Conservation (phyloP, 2,113 vertebrate genomes). For the Lepisosteus oculatus region DNA sequence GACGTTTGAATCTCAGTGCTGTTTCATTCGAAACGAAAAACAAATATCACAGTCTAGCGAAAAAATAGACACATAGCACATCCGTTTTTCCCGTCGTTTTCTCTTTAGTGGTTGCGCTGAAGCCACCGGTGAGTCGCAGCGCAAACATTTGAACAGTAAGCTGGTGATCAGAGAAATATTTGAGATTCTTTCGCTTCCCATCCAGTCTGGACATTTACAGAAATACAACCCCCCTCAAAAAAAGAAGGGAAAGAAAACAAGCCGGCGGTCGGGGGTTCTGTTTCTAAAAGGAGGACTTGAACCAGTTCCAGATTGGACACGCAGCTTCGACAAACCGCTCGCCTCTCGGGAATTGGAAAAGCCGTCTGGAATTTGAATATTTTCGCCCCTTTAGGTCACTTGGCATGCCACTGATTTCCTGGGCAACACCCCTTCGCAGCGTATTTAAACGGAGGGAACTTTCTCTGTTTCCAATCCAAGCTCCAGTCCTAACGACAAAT, state of each 20-base stretch:
- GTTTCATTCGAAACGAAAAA: too few relatives aligned
- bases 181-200: neutral
- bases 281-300: constrained; percentile 25
- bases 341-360: constrained; percentile 34
- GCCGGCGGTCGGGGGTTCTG: constrained; percentile 11
- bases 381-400: constrained; percentile 42
- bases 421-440: constrained; percentile 47
- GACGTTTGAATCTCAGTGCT: too few relatives aligned
- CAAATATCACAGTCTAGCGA: too few relatives aligned
- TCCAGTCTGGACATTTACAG: constrained; percentile 4
- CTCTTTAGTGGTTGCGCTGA: neutral
- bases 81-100: neutral
- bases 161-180: neutral
- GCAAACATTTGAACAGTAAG: neutral
- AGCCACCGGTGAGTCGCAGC: neutral
- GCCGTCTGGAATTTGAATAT: constrained; percentile 46
- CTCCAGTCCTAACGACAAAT: constrained; percentile 3
- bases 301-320: constrained; percentile 26
- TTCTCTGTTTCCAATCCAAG: constrained; percentile 31
- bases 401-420: constrained; percentile 40
- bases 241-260: constrained; percentile 16
- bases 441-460: constrained; percentile 46
- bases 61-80: too few relatives aligned
- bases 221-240: constrained; percentile 5
- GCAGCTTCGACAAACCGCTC: constrained; percentile 17